These are phyloP conservation scores for Hormiphora californensis DNA, from an alignment of 37 sponge, comb jelly and placozoan species.

Conservation along the genomic window DNA sequence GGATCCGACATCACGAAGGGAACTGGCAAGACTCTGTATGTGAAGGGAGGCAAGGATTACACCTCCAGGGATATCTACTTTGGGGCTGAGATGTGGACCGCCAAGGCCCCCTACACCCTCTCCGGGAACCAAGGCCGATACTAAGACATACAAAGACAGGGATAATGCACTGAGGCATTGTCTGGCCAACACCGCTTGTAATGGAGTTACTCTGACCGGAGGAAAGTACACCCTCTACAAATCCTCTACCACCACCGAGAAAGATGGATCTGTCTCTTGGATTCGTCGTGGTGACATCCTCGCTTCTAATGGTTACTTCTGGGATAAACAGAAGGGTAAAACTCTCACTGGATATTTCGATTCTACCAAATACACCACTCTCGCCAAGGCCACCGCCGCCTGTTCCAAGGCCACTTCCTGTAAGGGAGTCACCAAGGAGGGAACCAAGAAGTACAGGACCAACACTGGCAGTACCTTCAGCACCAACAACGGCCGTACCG, in stretches of 20 bases:
- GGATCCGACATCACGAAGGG: not conserved
- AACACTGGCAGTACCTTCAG: not conserved
- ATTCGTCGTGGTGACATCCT: not conserved
- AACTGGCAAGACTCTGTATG: not conserved
- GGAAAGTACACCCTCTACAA: not conserved
- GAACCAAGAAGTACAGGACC: not conserved
- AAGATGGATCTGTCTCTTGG: not conserved
- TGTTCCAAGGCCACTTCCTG: not conserved
- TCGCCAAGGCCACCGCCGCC: not conserved
- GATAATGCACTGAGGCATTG: not conserved
- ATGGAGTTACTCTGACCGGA: not conserved
- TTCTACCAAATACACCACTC: not conserved
- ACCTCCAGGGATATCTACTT: not conserved
- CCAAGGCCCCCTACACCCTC: not conserved
- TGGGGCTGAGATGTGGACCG: not conserved
- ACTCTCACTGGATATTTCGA: not conserved
- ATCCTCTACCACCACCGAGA: not conserved
- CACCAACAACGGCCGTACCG: not conserved
- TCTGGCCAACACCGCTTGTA: not conserved
- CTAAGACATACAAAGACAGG: not conserved
- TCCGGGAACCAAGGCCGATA: not conserved
- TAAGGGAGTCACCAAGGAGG: not conserved
- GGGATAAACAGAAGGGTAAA: not conserved
- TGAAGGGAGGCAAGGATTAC: slow-evolving; percentile 7
- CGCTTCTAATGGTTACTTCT: not conserved